Percentiles rank a stretch among this genome's conserved stretches.
These are phyloP conservation scores for Pheosia gnoma DNA, from an alignment of 2,888 invertebrate genomes.

Conservation along the genomic window DNA sequence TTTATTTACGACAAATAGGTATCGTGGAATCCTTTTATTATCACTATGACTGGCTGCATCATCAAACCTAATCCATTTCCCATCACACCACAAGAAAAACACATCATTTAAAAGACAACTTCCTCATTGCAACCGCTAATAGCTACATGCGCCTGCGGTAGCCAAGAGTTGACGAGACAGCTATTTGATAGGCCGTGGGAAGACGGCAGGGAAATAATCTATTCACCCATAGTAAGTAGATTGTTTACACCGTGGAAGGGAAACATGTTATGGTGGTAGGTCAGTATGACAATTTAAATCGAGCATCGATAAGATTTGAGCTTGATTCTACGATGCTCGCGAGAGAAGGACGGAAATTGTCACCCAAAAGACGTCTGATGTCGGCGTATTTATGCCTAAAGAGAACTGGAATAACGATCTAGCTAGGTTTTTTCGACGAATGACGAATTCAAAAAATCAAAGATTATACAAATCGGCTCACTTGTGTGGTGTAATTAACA, in stretches of 20 bases:
- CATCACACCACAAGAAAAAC: slow-evolving; percentile 1
- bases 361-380: too few relatives aligned
- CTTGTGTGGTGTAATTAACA: too few relatives aligned
- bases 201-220: slow-evolving; percentile 20
- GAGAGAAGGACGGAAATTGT: too few relatives aligned
- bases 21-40: too few relatives aligned
- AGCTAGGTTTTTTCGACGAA: too few relatives aligned
- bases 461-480: too few relatives aligned
- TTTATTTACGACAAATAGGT: too few relatives aligned
- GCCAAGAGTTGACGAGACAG: slow-evolving; percentile 4
- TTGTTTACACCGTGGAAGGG: slow-evolving; percentile 23
- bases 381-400: too few relatives aligned
- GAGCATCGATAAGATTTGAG: not conserved
- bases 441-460: too few relatives aligned
- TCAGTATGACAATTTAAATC: slow-evolving; percentile 1
- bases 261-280: slow-evolving; percentile 21
- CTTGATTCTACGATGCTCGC: too few relatives aligned
- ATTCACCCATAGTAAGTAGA: slow-evolving; percentile 5
- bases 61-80: not conserved
- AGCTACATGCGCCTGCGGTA: slow-evolving; percentile 1
- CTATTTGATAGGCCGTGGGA: slow-evolving; percentile 34
- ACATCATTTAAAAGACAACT: not conserved
- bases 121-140: slow-evolving; percentile 17
- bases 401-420: too few relatives aligned
- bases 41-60: not conserved